Percentiles rank a stretch among this genome's conserved stretches.
phyloP scores from a whole-genome alignment of 1,140 invertebrate genomes.

The Drosophila auraria region DNA sequence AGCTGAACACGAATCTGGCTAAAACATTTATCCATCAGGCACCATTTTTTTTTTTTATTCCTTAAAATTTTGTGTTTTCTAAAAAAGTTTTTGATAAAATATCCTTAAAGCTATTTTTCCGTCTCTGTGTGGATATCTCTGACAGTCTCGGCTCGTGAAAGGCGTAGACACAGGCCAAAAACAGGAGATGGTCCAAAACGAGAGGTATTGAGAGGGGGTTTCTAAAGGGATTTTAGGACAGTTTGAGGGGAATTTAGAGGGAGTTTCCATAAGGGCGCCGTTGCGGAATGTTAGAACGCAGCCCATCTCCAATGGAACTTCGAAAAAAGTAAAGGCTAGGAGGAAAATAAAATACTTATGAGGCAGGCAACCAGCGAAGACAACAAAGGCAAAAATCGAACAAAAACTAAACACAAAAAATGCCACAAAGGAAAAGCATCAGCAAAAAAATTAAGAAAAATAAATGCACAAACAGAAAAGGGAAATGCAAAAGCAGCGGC shows the following conservation, averaged over 20 bases:
- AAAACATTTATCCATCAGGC: no score
- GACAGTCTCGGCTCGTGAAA: constrained; percentile 32
- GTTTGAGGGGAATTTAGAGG: neutral
- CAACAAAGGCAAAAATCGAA: constrained; percentile 56
- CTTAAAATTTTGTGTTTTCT: no score
- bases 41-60: no score
- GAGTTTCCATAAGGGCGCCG: constrained; percentile 1
- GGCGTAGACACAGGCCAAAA: constrained; percentile 26
- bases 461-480: constrained; percentile 18
- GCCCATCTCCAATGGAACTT: constrained; percentile 55
- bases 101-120: neutral
- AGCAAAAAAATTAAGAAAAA: constrained; percentile 36
- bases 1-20: no score
- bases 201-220: neutral
- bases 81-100: no score
- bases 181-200: constrained; percentile 14
- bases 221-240: neutral
- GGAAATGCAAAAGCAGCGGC: constrained; percentile 30
- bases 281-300: constrained; percentile 26
- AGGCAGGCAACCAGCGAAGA: constrained; percentile 35
- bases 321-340: constrained; percentile 40
- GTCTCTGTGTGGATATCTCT: constrained; percentile 5
- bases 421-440: constrained; percentile 32
- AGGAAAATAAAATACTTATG: constrained; percentile 52
- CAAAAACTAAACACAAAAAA: constrained; percentile 57